Conservation (phyloP, 2,888 invertebrate species). For the Acanthacorydalis orientalis region DNA sequence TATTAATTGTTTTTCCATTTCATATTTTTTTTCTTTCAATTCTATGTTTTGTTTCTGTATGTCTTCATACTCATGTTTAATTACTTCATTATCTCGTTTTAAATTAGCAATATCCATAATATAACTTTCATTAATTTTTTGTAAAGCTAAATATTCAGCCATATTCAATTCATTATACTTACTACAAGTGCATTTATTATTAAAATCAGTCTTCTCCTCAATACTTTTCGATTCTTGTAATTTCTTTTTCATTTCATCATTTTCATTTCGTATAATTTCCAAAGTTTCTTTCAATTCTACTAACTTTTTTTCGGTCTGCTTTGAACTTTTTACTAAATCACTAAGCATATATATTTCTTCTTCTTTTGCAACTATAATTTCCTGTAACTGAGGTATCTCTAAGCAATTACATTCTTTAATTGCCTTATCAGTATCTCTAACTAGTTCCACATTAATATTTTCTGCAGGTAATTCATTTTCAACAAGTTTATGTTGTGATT, state of each 20-base stretch:
- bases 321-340: conserved; percentile 1
- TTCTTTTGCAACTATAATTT: not conserved
- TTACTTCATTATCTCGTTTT: conserved; percentile 7
- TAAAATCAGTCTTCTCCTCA: not conserved
- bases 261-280: conserved; percentile 8
- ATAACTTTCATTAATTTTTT: conserved; percentile 3
- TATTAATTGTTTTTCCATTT: no score
- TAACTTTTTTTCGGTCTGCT: conserved; percentile 5
- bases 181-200: no score
- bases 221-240: conserved; percentile 1
- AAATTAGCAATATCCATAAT: conserved; percentile 7
- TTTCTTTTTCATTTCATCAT: conserved; percentile 7
- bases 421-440: not conserved
- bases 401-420: not conserved
- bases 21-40: conserved; percentile 4
- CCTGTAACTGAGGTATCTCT: not conserved
- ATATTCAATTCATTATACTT: no score
- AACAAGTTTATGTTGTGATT: not conserved
- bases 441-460: not conserved
- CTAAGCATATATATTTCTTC: not conserved
- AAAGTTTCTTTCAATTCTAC: conserved; percentile 10
- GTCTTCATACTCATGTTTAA: conserved; percentile 6
- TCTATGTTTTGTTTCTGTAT: conserved; percentile 7
- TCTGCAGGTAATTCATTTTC: not conserved
- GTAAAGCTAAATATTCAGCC: not conserved